Evolutionary conservation across 2,888 invertebrate genomes (phyloP).

Genomic region (Bellardia pandia): DNA sequence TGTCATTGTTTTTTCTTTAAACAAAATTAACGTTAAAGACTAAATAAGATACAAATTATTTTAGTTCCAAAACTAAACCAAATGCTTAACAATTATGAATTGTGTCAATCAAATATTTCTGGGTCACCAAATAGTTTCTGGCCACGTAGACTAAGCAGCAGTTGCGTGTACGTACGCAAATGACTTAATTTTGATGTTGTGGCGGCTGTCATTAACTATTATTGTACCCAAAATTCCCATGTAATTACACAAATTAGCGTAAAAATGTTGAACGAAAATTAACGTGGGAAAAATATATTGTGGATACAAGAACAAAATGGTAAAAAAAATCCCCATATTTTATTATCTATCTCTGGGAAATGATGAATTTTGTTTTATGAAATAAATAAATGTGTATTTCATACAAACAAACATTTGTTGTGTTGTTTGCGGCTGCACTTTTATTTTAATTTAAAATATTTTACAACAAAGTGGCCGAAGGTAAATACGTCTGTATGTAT

Average conservation of each 20-base stretch:
- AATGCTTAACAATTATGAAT: neutral
- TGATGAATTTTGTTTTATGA: neutral
- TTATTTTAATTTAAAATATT: constrained; percentile 12
- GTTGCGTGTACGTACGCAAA: constrained; percentile 40
- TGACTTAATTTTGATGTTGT: constrained; percentile 21
- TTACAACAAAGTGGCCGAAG: constrained; percentile 21
- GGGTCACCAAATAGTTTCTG: neutral
- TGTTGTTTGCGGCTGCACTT: constrained; percentile 16
- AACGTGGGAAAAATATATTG: constrained; percentile 48
- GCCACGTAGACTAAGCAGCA: neutral
- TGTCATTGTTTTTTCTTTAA: too few relatives aligned
- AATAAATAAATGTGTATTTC: neutral
- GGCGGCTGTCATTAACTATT: neutral
- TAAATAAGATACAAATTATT: neutral
- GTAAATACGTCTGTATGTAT: neutral
- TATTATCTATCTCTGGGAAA: constrained; percentile 41
- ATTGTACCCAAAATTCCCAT: constrained; percentile 33
- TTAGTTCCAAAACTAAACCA: neutral
- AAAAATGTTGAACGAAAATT: constrained; percentile 36
- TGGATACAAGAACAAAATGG: neutral
- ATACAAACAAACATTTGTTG: neutral
- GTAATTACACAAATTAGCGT: constrained; percentile 37
- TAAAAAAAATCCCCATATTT: neutral
- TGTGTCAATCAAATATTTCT: constrained; percentile 15
- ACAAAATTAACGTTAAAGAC: too few relatives aligned